Evolutionary conservation across 2,888 invertebrate species (phyloP).

Genomic region (Lepeophtheirus nordmannii): DNA sequence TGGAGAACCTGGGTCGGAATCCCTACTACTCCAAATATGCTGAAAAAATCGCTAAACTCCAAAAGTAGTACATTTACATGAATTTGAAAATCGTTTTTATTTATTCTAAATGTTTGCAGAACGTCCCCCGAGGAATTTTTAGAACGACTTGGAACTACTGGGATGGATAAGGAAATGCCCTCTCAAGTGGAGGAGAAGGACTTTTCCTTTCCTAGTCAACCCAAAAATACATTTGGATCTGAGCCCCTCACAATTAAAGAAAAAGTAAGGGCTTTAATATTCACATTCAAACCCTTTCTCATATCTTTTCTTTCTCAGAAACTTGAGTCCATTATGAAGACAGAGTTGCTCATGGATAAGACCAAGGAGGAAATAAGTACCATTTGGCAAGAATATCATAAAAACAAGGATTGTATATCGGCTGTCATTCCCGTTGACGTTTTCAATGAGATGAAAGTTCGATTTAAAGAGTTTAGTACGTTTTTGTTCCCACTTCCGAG

Average conservation of each 20-base stretch:
- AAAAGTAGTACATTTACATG: slow-evolving; percentile 37
- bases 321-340: slow-evolving; percentile 56
- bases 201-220: slow-evolving; percentile 23
- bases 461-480: slow-evolving; percentile 46
- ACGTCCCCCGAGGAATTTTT: slow-evolving; percentile 57
- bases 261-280: slow-evolving; percentile 25
- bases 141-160: slow-evolving; percentile 27
- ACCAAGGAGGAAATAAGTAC: slow-evolving; percentile 49
- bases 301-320: slow-evolving; percentile 27
- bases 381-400: slow-evolving; percentile 61
- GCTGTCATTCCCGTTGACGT: slow-evolving; percentile 50
- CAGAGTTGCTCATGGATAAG: slow-evolving; percentile 56
- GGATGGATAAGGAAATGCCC: slow-evolving; percentile 25
- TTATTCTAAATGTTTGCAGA: slow-evolving; percentile 26
- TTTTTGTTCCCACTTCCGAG: slow-evolving; percentile 67
- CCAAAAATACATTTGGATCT: slow-evolving; percentile 20
- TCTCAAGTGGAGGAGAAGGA: slow-evolving; percentile 28
- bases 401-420: slow-evolving; percentile 55
- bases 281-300: neutral
- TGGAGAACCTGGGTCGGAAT: slow-evolving; percentile 44
- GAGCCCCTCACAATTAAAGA: slow-evolving; percentile 26
- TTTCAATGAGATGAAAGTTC: slow-evolving; percentile 44
- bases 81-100: slow-evolving; percentile 11
- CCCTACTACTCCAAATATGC: slow-evolving; percentile 70
- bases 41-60: slow-evolving; percentile 53